phyloP scores from a whole-genome alignment of 2,888 invertebrate species.

The Globia sparganii region DNA sequence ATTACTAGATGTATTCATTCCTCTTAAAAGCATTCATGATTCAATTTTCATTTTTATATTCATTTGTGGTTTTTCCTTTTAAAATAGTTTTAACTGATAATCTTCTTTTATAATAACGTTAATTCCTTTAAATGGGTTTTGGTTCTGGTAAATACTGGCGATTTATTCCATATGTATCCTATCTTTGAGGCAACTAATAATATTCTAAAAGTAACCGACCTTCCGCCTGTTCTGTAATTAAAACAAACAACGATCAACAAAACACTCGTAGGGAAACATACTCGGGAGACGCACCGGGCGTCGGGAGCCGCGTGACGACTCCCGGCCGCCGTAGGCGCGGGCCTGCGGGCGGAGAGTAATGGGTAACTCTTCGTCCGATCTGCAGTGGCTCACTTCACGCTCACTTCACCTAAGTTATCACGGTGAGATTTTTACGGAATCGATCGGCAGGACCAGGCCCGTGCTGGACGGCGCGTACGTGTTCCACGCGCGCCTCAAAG shows the following conservation, averaged over 20 bases:
- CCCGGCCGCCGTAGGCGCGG: too few species aligned
- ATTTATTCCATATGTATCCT: not conserved
- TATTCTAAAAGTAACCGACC: not conserved
- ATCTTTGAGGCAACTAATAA: too few species aligned
- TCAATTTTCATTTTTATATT: slow-evolving; percentile 1
- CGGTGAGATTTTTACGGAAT: too few species aligned
- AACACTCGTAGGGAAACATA: not conserved
- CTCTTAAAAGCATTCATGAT: slow-evolving; percentile 18
- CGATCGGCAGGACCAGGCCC: too few species aligned
- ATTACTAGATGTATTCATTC: slow-evolving; percentile 8
- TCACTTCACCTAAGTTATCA: too few species aligned
- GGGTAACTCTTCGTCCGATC: too few species aligned
- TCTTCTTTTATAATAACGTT: not conserved
- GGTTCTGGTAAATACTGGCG: not conserved
- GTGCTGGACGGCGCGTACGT: too few species aligned
- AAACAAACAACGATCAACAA: not conserved
- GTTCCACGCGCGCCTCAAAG: too few species aligned
- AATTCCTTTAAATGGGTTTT: not conserved
- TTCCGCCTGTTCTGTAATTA: not conserved
- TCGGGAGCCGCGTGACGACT: too few species aligned
- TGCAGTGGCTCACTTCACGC: too few species aligned
- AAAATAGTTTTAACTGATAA: not conserved
- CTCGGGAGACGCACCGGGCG: too few species aligned
- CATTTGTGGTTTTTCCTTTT: not conserved
- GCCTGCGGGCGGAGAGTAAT: too few species aligned